phyloP scores from a whole-genome alignment of 1,140 invertebrate genomes.

The Sitodiplosis mosellana region DNA sequence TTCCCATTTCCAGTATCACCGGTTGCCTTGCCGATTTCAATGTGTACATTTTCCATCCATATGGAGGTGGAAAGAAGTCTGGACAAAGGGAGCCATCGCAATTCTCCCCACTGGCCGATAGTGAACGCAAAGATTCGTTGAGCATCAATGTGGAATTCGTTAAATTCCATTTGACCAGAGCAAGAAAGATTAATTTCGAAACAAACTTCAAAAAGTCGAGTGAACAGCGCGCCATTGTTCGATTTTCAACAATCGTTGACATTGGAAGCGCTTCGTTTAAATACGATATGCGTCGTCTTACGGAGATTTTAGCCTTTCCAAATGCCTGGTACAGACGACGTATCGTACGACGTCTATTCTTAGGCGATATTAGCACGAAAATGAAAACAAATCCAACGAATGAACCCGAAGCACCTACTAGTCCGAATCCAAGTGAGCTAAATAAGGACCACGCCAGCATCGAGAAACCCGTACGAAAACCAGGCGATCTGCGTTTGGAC shows the following conservation, averaged over 20 bases:
- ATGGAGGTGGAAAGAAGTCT: conserved; percentile 73
- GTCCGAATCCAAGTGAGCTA: background rate
- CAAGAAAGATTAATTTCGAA: conserved; percentile 63
- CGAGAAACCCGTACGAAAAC: background rate
- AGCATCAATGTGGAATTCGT: conserved; percentile 95
- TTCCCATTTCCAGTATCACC: conserved; percentile 56
- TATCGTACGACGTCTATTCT: conserved; percentile 79
- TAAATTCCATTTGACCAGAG: conserved; percentile 83
- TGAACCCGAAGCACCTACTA: conserved; percentile 21
- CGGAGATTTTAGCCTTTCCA: conserved; percentile 93
- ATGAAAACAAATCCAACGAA: too few relatives aligned
- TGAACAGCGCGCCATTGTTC: conserved; percentile 53
- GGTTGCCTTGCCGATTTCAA: conserved; percentile 92
- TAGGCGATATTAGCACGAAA: conserved; percentile 59
- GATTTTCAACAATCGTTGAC: conserved; percentile 88
- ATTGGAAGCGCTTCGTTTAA: conserved; percentile 97
- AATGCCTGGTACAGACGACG: conserved; percentile 94
- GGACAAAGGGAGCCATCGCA: conserved; percentile 59
- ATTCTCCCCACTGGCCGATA: conserved; percentile 71
- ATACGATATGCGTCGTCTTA: conserved; percentile 94
- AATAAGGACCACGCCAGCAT: background rate
- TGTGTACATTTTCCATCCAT: conserved; percentile 94
- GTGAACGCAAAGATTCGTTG: conserved; percentile 83
- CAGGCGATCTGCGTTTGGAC: conserved; percentile 21
- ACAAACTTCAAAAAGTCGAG: conserved; percentile 22